Evolutionary conservation across 2,888 invertebrate species (phyloP), one percentile per base, ranked within the genome.

Genomic region (Drepana falcataria): DNA sequence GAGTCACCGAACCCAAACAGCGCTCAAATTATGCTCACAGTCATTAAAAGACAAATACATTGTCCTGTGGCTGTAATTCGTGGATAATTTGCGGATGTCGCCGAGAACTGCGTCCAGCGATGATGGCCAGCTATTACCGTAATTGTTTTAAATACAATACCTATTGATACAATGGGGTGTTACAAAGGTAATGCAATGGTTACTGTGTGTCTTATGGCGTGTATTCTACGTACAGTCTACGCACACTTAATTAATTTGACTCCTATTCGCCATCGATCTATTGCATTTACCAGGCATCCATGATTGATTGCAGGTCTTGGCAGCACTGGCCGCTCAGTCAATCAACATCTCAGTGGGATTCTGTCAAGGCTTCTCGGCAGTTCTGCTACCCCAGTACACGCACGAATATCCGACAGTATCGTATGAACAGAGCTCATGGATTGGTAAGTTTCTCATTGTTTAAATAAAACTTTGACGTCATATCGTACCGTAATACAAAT

Each of bases 261-360:
- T 44, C 37, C 3, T 34, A 37, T 35, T 34, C 53, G 34, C 48
- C 47, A 6, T 2, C 34, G 9, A 35, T 35, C 4, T 2, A 9
- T 35, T 6, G 1, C 5, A 37, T 59, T 62, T 53, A 81, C 66
- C 66, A 75, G 69, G 69, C 44, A 2, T 37, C 66, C 53, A 68
- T 78, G 51, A 65, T 40, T 58, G 9, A 59, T 84, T 85, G 0
- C 91, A 95, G 95, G 93, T 94, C 53, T 69, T 94, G 68, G 95
- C 95, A 56, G 94, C 94, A 37, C 83, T 95, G 63, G 95, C 94
- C 55, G 95, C 95, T 48, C 95, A 95, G 79, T 94, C 94, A 21
- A 94, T 95, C 68, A 95, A 95, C 73, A 94, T 95, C 72, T 95
- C 95, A 53, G 94, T 95, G 63, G 95, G 95, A 0, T 93, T 95